Evolutionary conservation across 2,797 vertebrate genomes (phyloP).

Genomic region (Ambastaia sidthimunki): DNA sequence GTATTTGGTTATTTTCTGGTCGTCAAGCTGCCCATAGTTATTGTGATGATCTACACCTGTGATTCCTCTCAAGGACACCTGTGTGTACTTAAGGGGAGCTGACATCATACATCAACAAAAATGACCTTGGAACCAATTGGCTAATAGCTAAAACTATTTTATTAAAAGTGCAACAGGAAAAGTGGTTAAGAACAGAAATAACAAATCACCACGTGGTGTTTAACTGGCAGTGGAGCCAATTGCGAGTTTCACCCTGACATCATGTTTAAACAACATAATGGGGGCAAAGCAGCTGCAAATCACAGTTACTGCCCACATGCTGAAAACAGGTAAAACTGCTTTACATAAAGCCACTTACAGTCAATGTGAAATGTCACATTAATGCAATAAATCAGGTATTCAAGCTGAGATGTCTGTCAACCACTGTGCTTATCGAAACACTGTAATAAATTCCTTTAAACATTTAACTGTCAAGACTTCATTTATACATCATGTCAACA

Average conservation of each 20-base stretch:
- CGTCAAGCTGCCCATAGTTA: too few species aligned
- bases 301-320: constrained; percentile 31
- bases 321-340: constrained; percentile 20
- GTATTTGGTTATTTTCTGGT: too few species aligned
- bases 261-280: constrained; percentile 44
- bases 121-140: too few species aligned
- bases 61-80: too few species aligned
- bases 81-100: too few species aligned
- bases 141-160: neutral
- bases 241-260: constrained; percentile 61
- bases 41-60: too few species aligned
- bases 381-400: constrained; percentile 1
- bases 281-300: neutral
- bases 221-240: neutral
- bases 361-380: neutral
- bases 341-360: neutral
- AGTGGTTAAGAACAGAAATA: neutral
- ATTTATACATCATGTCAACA: neutral
- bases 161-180: neutral
- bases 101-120: too few species aligned
- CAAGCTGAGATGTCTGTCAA: too few species aligned
- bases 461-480: neutral
- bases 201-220: neutral
- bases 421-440: too few species aligned
- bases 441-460: too few species aligned